A percentile compares a stretch with the other conserved stretches of the same genome.
Evolutionary conservation across 2,888 invertebrate genomes (phyloP).

Genomic region (Emmelina monodactyla): DNA sequence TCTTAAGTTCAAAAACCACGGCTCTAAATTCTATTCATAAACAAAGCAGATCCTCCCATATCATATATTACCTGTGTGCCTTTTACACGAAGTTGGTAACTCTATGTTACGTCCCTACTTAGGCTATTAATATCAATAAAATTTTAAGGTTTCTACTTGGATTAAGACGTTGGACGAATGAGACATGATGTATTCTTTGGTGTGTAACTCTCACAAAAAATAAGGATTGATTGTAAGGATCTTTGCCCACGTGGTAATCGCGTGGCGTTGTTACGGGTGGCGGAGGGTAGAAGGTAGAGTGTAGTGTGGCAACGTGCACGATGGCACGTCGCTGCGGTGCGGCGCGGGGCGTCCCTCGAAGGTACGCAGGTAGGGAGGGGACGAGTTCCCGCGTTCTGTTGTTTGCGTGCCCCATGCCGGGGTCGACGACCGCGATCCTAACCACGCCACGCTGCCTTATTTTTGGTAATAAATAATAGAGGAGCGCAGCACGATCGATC

Average conservation of each 20-base stretch:
- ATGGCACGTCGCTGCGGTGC: neutral
- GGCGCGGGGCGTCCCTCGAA: slow-evolving; percentile 9
- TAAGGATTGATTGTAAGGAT: too few relatives aligned
- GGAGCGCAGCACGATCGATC: slow-evolving; percentile 54
- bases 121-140: too few relatives aligned
- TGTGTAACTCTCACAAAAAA: too few relatives aligned
- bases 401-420: slow-evolving; percentile 45
- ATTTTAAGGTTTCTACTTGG: too few relatives aligned
- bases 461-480: slow-evolving; percentile 61
- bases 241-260: neutral
- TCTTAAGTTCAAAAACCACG: neutral
- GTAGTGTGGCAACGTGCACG: neutral
- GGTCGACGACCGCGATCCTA: slow-evolving; percentile 47
- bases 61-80: too few relatives aligned
- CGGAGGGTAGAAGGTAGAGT: neutral
- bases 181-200: too few relatives aligned
- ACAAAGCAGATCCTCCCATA: too few relatives aligned
- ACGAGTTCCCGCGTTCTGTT: slow-evolving; percentile 38
- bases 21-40: too few relatives aligned
- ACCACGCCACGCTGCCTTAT: slow-evolving; percentile 56
- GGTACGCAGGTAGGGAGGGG: slow-evolving; percentile 28
- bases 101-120: too few relatives aligned
- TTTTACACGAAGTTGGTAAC: too few relatives aligned
- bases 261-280: neutral
- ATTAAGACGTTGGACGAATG: too few relatives aligned